A percentile compares a stretch with the other conserved stretches of the same genome.
Evolutionary conservation across 2,797 vertebrate species (phyloP).

Genomic region (Hypotaenidia okinawae): DNA sequence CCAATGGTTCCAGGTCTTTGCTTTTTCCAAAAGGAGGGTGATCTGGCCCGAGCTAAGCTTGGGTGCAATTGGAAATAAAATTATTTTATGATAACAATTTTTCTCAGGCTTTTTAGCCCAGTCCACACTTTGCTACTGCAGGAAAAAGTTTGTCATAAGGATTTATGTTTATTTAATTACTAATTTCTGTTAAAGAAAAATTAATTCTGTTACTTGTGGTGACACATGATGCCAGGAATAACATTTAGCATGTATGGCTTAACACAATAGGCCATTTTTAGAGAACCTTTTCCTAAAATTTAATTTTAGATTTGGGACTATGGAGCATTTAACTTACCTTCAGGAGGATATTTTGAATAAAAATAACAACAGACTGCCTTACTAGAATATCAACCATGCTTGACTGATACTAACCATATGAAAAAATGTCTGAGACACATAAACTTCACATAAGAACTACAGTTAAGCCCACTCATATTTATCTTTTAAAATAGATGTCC

Average conservation of each 20-base stretch:
- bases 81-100: neutral
- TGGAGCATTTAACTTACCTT: slow-evolving; percentile 48
- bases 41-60: neutral
- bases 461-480: slow-evolving; percentile 44
- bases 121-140: neutral
- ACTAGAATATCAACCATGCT: slow-evolving; percentile 59
- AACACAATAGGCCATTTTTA: slow-evolving; percentile 56
- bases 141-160: neutral
- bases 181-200: slow-evolving; percentile 65
- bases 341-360: slow-evolving; percentile 68
- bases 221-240: slow-evolving; percentile 38
- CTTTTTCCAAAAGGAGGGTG: neutral
- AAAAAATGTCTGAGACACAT: slow-evolving; percentile 34
- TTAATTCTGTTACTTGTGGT: slow-evolving; percentile 47
- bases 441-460: slow-evolving; percentile 50
- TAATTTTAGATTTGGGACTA: slow-evolving; percentile 60
- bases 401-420: slow-evolving; percentile 63
- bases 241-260: slow-evolving; percentile 41
- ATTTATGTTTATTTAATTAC: slow-evolving; percentile 60
- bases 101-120: neutral
- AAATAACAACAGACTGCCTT: slow-evolving; percentile 66
- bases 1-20: neutral
- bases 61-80: neutral
- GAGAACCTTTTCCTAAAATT: slow-evolving; percentile 52
- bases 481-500: slow-evolving; percentile 51